Evolutionary conservation across 2,888 invertebrate species (phyloP).

Genomic region (Leucozona laternaria): DNA sequence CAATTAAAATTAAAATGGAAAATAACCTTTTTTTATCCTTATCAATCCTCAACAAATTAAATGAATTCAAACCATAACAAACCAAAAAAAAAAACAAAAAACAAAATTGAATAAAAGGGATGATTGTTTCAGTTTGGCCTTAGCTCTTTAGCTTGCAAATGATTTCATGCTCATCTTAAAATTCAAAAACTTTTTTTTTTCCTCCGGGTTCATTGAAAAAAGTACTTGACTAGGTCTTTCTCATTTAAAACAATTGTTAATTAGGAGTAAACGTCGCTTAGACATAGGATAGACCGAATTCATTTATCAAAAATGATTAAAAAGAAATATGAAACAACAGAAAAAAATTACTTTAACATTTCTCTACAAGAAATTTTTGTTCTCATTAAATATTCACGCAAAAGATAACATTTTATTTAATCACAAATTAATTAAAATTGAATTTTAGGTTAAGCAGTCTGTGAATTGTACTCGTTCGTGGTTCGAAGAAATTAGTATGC

Average conservation of each 20-base stretch:
- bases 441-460: background rate
- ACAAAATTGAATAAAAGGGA: background rate
- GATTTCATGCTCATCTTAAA: conserved; percentile 28
- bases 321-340: background rate
- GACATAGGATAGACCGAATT: conserved; percentile 11
- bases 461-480: background rate
- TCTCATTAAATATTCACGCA: conserved; percentile 14
- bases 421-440: background rate
- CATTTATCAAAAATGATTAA: conserved; percentile 19
- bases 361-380: background rate
- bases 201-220: conserved; percentile 7
- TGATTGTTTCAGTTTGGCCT: conserved; percentile 12
- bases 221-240: conserved; percentile 2
- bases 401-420: conserved; percentile 5
- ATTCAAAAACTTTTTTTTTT: conserved; percentile 11
- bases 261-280: conserved; percentile 27
- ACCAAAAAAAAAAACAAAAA: background rate
- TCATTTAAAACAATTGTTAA: conserved; percentile 35
- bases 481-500: background rate
- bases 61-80: background rate
- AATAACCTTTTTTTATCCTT: conserved; percentile 4
- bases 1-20: conserved; percentile 16
- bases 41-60: conserved; percentile 19
- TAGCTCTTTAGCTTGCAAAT: background rate
- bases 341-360: background rate